Evolutionary conservation across 1,140 invertebrate genomes (phyloP).

Genomic region (Diorhabda sublineata): DNA sequence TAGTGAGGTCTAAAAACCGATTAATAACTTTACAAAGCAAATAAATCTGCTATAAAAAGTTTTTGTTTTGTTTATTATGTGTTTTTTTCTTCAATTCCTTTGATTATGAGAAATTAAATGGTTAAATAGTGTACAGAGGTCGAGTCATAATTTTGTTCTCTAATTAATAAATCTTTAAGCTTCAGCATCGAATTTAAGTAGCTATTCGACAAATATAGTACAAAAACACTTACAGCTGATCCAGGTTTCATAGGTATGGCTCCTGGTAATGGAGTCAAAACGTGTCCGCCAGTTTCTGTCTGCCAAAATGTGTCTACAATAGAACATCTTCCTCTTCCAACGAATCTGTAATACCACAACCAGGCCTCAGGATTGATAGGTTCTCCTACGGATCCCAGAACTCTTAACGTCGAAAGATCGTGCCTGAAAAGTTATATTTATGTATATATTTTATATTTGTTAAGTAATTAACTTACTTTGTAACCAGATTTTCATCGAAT

Average conservation of each 20-base stretch:
- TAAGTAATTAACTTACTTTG: slow-evolving; percentile 44
- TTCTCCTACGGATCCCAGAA: slow-evolving; percentile 93
- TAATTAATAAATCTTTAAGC: no score
- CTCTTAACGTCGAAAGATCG: slow-evolving; percentile 62
- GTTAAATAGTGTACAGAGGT: no score
- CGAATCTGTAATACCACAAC: slow-evolving; percentile 91
- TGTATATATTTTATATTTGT: neutral
- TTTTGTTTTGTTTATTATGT: no score
- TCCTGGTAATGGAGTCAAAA: slow-evolving; percentile 91
- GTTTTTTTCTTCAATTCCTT: no score
- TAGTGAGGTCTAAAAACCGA: no score
- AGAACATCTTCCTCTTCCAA: slow-evolving; percentile 78
- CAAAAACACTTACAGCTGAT: slow-evolving; percentile 72
- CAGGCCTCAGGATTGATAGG: slow-evolving; percentile 98
- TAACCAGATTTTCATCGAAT: slow-evolving; percentile 73
- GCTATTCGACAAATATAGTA: neutral
- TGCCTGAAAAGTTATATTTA: slow-evolving; percentile 48
- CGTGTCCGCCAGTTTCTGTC: slow-evolving; percentile 95
- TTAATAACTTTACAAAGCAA: no score
- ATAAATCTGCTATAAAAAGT: no score
- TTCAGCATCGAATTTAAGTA: no score
- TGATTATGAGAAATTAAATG: no score
- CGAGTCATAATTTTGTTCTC: no score
- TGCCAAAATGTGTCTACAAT: slow-evolving; percentile 99
- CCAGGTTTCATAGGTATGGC: slow-evolving; percentile 95